Percentiles rank a stretch among this genome's conserved stretches.
Evolutionary conservation across 1,140 invertebrate species (phyloP).

Genomic region (Trinorchestia longiramus): DNA sequence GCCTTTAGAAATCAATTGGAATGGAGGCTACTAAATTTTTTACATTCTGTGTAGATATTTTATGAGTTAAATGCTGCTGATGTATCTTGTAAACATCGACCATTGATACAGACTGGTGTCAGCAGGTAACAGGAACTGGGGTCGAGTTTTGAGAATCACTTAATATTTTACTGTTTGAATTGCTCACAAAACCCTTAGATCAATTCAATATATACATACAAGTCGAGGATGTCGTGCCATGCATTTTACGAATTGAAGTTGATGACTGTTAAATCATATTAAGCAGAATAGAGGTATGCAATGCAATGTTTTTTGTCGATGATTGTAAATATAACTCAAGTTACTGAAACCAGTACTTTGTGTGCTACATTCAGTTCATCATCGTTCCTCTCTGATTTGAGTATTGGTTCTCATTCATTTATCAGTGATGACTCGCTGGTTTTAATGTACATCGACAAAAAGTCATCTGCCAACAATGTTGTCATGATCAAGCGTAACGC

Average conservation of each 20-base stretch:
- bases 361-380: neutral
- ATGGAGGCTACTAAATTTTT: neutral
- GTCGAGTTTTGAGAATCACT: neutral
- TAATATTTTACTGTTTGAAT: neutral
- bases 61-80: neutral
- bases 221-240: neutral
- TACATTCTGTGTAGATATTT: neutral
- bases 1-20: neutral
- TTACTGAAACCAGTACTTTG: neutral
- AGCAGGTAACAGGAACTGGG: neutral
- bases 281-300: no score
- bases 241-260: neutral
- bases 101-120: neutral
- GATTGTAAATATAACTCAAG: no score
- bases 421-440: neutral
- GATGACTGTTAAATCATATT: neutral
- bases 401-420: neutral
- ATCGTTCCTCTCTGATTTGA: neutral
- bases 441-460: neutral
- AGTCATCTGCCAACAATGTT: no score
- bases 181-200: neutral
- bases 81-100: neutral
- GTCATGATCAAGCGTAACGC: no score
- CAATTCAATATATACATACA: neutral
- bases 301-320: no score